Evolutionary conservation across 2,888 invertebrate genomes (phyloP).

Genomic region (Molanna angustata): DNA sequence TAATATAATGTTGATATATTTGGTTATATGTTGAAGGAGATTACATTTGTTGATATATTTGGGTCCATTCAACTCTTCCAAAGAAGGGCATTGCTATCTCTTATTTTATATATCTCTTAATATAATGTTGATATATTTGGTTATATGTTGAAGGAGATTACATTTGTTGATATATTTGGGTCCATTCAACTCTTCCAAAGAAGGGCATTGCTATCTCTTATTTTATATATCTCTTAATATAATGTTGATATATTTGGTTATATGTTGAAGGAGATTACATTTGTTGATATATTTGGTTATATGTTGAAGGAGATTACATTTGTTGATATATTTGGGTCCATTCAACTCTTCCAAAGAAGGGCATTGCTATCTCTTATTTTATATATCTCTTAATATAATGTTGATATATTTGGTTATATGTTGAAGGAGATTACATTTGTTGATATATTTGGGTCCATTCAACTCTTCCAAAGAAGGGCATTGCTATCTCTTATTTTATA

Average conservation of each 20-base stretch:
- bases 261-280: no score
- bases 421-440: no score
- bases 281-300: background rate
- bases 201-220: background rate
- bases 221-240: background rate
- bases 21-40: background rate
- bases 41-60: no score
- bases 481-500: background rate
- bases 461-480: background rate
- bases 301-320: no score
- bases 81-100: background rate
- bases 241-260: background rate
- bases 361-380: background rate
- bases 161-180: no score
- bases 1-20: background rate
- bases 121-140: background rate
- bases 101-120: background rate
- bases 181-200: background rate
- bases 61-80: no score
- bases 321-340: no score
- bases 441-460: no score
- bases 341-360: background rate
- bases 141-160: background rate
- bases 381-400: background rate
- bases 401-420: background rate